Conservation (phyloP, 2,113 vertebrate genomes). For the Mus spicilegus region DNA sequence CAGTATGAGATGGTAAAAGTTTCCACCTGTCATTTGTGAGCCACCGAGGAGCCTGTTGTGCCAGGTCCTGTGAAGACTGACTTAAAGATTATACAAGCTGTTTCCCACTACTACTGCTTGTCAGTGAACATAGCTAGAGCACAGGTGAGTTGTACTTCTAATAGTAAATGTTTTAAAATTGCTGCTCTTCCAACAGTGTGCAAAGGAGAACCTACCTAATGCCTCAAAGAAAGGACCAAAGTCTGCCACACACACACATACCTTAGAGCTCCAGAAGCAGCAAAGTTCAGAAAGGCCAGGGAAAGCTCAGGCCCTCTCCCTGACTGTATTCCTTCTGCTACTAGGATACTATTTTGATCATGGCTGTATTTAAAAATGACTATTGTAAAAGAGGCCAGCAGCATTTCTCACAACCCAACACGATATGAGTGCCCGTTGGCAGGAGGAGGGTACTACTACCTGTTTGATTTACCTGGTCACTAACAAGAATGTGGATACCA, state of each 20-base stretch:
- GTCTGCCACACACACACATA: neutral
- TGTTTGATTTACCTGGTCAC: slow-evolving; percentile 91
- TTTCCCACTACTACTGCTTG: neutral
- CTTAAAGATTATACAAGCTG: no score
- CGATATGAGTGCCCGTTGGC: neutral
- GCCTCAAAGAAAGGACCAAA: neutral
- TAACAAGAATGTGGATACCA: slow-evolving; percentile 95
- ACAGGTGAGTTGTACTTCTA: neutral
- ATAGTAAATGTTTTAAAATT: neutral
- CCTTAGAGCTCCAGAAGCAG: fast-evolving
- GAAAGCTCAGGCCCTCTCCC: no score
- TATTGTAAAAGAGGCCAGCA: neutral
- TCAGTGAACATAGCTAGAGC: neutral
- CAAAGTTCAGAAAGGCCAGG: neutral
- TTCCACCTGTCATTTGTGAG: neutral
- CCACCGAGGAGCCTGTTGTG: neutral
- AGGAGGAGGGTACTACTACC: neutral
- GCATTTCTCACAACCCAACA: neutral
- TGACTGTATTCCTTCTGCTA: neutral
- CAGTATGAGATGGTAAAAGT: fast-evolving
- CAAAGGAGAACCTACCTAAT: neutral
- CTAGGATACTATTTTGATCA: neutral
- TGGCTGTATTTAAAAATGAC: neutral
- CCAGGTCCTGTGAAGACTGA: fast-evolving
- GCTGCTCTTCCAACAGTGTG: neutral